These are phyloP conservation scores for Anhinga rufa DNA, from an alignment of 2,113 vertebrate species.

Conservation along the genomic window DNA sequence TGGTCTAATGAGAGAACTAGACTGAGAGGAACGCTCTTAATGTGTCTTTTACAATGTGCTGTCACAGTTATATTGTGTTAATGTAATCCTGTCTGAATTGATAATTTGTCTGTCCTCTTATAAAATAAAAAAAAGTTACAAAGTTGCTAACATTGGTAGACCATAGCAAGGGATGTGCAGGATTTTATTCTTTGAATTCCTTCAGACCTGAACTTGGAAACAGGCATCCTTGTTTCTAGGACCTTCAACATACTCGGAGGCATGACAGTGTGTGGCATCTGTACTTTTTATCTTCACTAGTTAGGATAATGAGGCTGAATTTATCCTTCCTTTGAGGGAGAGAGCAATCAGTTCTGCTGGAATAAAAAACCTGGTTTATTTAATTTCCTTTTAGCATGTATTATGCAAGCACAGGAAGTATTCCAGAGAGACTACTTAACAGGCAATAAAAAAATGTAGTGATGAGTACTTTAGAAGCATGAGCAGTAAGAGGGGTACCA, in stretches of 20 bases:
- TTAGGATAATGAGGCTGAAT: neutral
- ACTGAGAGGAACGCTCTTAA: neutral
- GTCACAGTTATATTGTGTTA: too few species aligned
- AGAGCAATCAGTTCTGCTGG: neutral
- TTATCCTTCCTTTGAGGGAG: neutral
- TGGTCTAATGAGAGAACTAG: neutral
- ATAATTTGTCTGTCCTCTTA: neutral
- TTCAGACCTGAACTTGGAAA: neutral
- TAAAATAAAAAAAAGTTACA: neutral
- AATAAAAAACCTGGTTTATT: neutral
- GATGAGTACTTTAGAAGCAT: neutral
- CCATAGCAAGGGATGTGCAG: neutral
- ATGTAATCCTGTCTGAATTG: neutral
- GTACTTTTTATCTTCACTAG: neutral
- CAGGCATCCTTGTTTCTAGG: neutral
- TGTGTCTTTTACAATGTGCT: too few species aligned
- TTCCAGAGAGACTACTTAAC: neutral
- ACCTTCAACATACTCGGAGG: neutral
- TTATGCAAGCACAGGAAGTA: neutral
- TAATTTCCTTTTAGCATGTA: neutral
- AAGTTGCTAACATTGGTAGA: neutral
- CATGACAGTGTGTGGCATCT: neutral
- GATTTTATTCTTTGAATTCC: neutral
- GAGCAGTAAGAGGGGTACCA: neutral
- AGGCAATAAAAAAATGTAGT: neutral